Evolutionary conservation across 1,140 invertebrate species (phyloP).

Genomic region (Trypoxylus dichotomus): DNA sequence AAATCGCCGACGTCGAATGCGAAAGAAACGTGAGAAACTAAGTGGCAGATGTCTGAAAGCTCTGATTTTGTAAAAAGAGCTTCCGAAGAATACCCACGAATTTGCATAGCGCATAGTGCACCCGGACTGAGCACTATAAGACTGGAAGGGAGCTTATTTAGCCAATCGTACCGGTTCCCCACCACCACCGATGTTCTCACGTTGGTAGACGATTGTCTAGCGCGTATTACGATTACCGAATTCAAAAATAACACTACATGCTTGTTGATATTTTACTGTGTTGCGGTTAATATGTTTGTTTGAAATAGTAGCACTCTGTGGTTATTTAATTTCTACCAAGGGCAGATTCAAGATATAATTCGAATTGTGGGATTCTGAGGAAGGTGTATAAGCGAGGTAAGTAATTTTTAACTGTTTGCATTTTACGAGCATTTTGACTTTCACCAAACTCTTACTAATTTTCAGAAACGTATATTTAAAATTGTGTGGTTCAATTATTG

Average conservation of each 20-base stretch:
- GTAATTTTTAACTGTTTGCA: background rate
- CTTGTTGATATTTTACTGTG: background rate
- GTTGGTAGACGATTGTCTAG: background rate
- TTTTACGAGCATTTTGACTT: background rate
- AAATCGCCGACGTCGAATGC: too few species aligned
- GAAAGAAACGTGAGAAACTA: too few species aligned
- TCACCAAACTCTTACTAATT: background rate
- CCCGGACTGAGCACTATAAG: background rate
- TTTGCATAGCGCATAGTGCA: background rate
- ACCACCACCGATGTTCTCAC: background rate
- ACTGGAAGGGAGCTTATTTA: background rate
- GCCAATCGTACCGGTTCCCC: background rate
- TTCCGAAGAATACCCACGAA: background rate
- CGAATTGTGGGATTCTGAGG: too few species aligned
- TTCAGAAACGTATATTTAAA: background rate
- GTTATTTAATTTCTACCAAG: background rate
- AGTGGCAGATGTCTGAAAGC: too few species aligned
- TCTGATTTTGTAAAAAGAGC: background rate
- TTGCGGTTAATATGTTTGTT: background rate
- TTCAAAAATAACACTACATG: conserved; percentile 13
- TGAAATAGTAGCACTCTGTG: background rate
- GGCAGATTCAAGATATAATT: too few species aligned
- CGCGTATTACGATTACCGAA: conserved; percentile 13
- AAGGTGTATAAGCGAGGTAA: background rate
- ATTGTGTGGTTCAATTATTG: background rate